Evolutionary conservation across 2,113 vertebrate species (phyloP).

Genomic region (Coracopsis vasa): DNA sequence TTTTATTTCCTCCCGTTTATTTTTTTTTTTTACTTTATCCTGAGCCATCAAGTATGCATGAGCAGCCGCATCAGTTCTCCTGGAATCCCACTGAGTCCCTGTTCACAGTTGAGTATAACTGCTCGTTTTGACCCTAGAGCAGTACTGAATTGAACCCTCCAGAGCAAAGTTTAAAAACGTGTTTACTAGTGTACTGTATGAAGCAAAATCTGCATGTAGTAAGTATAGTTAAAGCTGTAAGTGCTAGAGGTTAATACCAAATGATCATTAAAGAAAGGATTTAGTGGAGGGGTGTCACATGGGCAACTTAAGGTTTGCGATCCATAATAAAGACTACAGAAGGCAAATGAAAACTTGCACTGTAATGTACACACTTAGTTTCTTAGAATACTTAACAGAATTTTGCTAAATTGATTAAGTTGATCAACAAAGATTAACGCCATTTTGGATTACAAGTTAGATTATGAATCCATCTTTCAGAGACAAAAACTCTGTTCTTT

Average conservation of each 20-base stretch:
- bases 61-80: background rate
- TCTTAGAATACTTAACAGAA: background rate
- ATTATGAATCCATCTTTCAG: background rate
- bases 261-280: background rate
- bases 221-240: background rate
- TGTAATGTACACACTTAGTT: background rate
- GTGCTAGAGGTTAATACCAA: background rate
- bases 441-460: background rate
- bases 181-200: background rate
- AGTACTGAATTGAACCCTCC: background rate
- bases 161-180: background rate
- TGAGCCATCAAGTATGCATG: background rate
- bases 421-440: background rate
- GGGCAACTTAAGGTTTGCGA: background rate
- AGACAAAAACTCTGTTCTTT: background rate
- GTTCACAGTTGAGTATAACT: background rate
- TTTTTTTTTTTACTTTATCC: background rate
- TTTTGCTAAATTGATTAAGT: background rate
- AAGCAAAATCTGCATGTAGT: background rate
- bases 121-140: background rate
- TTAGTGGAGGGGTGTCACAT: fast-evolving
- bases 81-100: background rate
- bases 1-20: background rate
- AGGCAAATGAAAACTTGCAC: background rate
- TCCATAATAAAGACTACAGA: background rate